phyloP scores from a whole-genome alignment of 64 coral and sea anemone genomes.

The Porites australiensis region DNA sequence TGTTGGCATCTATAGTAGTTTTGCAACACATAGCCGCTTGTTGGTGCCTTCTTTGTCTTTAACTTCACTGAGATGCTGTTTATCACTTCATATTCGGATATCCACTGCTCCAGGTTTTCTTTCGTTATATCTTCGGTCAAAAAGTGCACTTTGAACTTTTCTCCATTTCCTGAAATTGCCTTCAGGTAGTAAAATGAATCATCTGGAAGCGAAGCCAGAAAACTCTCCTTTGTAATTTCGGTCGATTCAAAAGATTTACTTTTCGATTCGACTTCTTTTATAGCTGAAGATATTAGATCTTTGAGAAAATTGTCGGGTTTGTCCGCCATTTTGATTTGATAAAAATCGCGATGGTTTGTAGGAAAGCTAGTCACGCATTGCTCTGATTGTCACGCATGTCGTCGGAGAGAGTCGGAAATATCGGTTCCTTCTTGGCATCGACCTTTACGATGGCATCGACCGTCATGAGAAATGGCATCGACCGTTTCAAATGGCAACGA shows the following conservation, averaged over 20 bases:
- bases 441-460: conserved; percentile 20
- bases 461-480: conserved; percentile 4
- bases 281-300: conserved; percentile 53
- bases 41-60: conserved; percentile 72
- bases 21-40: conserved; percentile 51
- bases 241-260: conserved; percentile 33
- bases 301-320: conserved; percentile 35
- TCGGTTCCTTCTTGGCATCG: conserved; percentile 15
- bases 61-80: conserved; percentile 61
- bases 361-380: not conserved
- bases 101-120: conserved; percentile 47
- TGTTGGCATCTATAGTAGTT: conserved; percentile 82
- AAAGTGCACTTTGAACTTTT: conserved; percentile 63
- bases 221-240: conserved; percentile 20
- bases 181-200: conserved; percentile 66
- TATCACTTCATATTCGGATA: conserved; percentile 63
- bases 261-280: conserved; percentile 44
- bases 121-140: conserved; percentile 71
- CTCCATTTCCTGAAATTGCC: conserved; percentile 45
- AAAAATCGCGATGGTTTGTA: conserved; percentile 21
- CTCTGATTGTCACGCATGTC: conserved; percentile 16
- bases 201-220: conserved; percentile 67
- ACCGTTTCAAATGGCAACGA: not conserved
- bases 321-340: conserved; percentile 42
- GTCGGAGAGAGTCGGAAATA: conserved; percentile 16